A percentile compares a stretch with the other conserved stretches of the same genome.
phyloP scores from a whole-genome alignment of 30 jellyfish, hydroid and myxozoan species.

The Catostylus mosaicus region DNA sequence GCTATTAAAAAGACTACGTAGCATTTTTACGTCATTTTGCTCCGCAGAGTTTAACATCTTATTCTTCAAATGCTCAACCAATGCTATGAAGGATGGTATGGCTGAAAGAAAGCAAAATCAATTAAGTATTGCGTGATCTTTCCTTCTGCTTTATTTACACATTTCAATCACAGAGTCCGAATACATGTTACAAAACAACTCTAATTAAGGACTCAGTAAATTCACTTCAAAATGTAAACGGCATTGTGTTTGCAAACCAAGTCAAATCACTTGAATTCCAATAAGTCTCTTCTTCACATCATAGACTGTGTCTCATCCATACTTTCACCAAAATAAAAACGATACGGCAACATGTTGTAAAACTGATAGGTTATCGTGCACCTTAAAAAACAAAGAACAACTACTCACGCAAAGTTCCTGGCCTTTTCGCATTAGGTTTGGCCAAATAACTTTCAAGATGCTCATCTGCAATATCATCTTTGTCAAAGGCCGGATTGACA shows the following conservation, averaged over 20 bases:
- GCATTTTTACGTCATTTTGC: constrained; percentile 68
- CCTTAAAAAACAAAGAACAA: neutral
- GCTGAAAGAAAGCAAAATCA: constrained; percentile 45
- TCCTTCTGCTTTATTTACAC: no score
- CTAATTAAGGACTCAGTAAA: no score
- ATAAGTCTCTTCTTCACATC: no score
- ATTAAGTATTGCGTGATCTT: neutral
- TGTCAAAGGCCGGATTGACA: constrained; percentile 83
- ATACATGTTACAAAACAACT: no score
- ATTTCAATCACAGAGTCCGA: no score
- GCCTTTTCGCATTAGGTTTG: constrained; percentile 59
- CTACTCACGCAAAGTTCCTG: constrained; percentile 66
- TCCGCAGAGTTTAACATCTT: constrained; percentile 58
- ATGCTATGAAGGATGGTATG: constrained; percentile 84
- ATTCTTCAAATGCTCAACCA: constrained; percentile 79
- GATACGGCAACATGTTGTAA: no score
- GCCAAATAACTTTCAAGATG: constrained; percentile 71
- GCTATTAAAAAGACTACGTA: constrained; percentile 70
- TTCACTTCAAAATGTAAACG: no score
- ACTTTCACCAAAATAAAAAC: no score
- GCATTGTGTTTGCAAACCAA: no score
- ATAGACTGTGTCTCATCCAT: no score
- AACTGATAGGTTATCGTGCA: no score
- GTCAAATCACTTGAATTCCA: no score
- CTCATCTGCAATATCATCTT: constrained; percentile 87